Percentiles rank a stretch among this genome's conserved stretches.
These are phyloP conservation scores for Perodicticus potto DNA, from an alignment of 2,797 vertebrate genomes.

Conservation along the genomic window DNA sequence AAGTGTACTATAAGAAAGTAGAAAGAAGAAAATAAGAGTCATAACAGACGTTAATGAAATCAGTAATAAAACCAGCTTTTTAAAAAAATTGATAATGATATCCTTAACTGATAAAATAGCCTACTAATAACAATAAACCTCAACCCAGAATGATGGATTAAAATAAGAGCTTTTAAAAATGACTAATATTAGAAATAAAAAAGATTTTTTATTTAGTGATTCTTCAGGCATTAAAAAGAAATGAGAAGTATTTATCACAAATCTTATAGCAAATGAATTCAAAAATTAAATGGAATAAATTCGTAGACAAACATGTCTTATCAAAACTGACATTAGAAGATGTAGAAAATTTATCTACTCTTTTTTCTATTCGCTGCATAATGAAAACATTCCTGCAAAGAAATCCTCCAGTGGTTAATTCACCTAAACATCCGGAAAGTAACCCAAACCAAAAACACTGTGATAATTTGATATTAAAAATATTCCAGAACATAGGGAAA, in stretches of 20 bases:
- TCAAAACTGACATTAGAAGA: not conserved
- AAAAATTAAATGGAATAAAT: constrained; percentile 24
- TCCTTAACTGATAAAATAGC: not conserved
- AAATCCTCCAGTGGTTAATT: constrained; percentile 13
- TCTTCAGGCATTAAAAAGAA: not conserved
- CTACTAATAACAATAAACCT: not conserved
- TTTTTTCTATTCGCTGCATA: not conserved
- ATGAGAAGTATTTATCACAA: not conserved
- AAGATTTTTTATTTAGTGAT: not conserved
- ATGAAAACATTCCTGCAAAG: not conserved
- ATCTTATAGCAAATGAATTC: not conserved
- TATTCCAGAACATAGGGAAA: not conserved
- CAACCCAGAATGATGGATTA: not conserved
- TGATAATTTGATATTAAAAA: not conserved
- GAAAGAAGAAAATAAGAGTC: not conserved
- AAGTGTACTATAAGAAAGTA: not conserved
- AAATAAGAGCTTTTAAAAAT: not conserved
- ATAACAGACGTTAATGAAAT: not conserved
- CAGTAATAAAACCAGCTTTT: not conserved
- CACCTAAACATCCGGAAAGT: not conserved
- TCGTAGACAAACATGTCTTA: not conserved
- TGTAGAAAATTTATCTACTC: not conserved
- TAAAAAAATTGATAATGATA: not conserved
- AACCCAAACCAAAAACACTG: not conserved
- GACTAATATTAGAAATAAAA: not conserved